Percentiles rank a stretch among this genome's conserved stretches.
Conservation (phyloP, 1,140 invertebrate genomes). For the Papilio glaucus region DNA sequence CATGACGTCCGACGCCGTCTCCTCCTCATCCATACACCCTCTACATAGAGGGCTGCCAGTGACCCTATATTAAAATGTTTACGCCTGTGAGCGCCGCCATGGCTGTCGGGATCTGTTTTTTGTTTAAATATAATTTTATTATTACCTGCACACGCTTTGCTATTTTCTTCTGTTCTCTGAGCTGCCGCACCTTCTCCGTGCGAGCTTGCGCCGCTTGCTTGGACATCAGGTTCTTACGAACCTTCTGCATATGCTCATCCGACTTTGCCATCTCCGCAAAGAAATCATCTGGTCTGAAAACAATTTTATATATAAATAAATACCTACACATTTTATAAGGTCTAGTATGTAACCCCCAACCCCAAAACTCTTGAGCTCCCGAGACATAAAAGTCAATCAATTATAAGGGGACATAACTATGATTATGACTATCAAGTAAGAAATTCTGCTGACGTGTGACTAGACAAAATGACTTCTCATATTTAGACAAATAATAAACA, state of each 20-base stretch:
- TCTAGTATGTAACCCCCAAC: too few species aligned
- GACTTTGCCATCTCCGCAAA: conserved; percentile 99
- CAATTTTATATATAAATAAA: neutral
- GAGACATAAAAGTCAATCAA: too few species aligned
- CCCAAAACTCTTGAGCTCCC: too few species aligned
- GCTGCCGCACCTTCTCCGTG: conserved; percentile 94
- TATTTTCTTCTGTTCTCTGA: conserved; percentile 96
- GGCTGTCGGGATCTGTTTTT: too few species aligned
- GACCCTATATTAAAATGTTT: neutral
- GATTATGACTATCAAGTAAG: too few species aligned
- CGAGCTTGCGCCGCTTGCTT: conserved; percentile 93
- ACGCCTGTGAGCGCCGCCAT: neutral
- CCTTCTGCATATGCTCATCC: conserved; percentile 98
- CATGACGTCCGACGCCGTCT: too few species aligned
- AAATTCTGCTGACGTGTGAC: too few species aligned
- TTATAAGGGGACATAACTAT: too few species aligned
- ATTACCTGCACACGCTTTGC: conserved; percentile 91
- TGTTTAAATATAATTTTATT: neutral
- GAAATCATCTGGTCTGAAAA: conserved; percentile 94
- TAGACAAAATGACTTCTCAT: too few species aligned
- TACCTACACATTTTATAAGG: neutral
- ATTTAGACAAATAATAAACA: too few species aligned
- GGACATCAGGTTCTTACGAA: conserved; percentile 92
- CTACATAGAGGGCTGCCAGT: too few species aligned
- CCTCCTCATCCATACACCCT: too few species aligned